A percentile compares a stretch with the other conserved stretches of the same genome.
phyloP scores from a whole-genome alignment of 2,888 invertebrate species.

The Platerodrilus igneus region DNA sequence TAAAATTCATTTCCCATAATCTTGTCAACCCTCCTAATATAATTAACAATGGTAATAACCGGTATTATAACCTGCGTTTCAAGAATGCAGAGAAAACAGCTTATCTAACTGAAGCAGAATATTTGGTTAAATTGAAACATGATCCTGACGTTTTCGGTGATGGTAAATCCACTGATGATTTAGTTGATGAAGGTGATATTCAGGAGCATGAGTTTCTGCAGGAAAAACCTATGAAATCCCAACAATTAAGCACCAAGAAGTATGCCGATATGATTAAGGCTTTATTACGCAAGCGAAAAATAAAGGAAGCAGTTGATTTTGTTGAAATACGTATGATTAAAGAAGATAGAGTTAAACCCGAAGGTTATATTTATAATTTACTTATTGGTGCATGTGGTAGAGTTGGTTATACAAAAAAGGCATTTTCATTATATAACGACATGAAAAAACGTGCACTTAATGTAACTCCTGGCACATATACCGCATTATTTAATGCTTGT shows the following conservation, averaged over 20 bases:
- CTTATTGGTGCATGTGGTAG: slow-evolving; percentile 80
- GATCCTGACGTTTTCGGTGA: slow-evolving; percentile 61
- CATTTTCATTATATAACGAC: slow-evolving; percentile 75
- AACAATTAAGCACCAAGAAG: slow-evolving; percentile 57
- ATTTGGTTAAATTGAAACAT: slow-evolving; percentile 39
- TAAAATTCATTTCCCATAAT: no score
- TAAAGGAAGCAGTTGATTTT: slow-evolving; percentile 74
- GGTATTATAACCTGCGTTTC: no score
- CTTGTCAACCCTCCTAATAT: no score
- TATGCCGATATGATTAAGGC: slow-evolving; percentile 70
- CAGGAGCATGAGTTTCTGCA: slow-evolving; percentile 57
- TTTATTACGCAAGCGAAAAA: slow-evolving; percentile 57
- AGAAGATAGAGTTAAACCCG: slow-evolving; percentile 74
- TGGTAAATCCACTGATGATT: slow-evolving; percentile 38
- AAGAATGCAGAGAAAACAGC: no score
- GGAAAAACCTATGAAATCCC: slow-evolving; percentile 48
- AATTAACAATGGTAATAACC: no score
- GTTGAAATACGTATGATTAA: slow-evolving; percentile 72
- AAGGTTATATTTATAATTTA: slow-evolving; percentile 72
- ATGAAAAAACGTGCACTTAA: slow-evolving; percentile 72
- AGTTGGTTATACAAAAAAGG: slow-evolving; percentile 80
- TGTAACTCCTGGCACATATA: slow-evolving; percentile 67
- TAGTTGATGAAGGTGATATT: slow-evolving; percentile 54
- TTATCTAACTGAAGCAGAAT: slow-evolving; percentile 35
- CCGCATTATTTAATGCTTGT: slow-evolving; percentile 85